phyloP scores from a whole-genome alignment of 1,140 invertebrate species.

The Ceratosolen fusciceps region DNA sequence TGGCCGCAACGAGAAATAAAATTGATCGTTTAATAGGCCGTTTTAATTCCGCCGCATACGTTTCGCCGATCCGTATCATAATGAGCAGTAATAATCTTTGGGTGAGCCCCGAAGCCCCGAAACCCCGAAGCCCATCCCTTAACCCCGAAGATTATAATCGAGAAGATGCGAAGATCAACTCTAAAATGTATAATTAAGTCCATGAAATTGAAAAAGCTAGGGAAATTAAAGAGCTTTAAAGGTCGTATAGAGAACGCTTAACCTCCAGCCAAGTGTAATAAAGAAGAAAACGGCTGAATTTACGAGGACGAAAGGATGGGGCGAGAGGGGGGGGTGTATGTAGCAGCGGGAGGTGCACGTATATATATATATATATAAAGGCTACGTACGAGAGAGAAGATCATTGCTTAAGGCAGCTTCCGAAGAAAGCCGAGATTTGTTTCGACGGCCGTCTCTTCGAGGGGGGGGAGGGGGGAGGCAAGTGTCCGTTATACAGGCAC shows the following conservation, averaged over 20 bases:
- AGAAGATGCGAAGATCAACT: not conserved
- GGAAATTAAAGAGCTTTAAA: slow-evolving; percentile 30
- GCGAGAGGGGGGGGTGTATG: not conserved
- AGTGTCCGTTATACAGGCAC: too few species aligned
- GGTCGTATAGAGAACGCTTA: slow-evolving; percentile 9
- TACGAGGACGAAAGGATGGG: not conserved
- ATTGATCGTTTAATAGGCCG: too few species aligned
- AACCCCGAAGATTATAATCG: slow-evolving; percentile 14
- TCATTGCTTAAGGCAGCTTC: slow-evolving; percentile 45
- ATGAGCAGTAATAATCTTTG: slow-evolving; percentile 13
- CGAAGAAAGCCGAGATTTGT: slow-evolving; percentile 50
- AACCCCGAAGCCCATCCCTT: not conserved
- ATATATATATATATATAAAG: too few species aligned
- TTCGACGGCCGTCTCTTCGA: not conserved
- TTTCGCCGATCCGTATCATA: not conserved
- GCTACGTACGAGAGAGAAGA: slow-evolving; percentile 22
- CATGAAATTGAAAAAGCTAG: slow-evolving; percentile 32
- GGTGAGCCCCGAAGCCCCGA: too few species aligned
- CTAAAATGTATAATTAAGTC: slow-evolving; percentile 27
- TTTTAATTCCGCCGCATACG: not conserved
- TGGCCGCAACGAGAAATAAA: too few species aligned
- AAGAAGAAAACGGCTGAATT: slow-evolving; percentile 27
- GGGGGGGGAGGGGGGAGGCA: too few species aligned
- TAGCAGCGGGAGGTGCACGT: not conserved
- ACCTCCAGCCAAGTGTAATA: slow-evolving; percentile 10